phyloP scores from a whole-genome alignment of 2,797 vertebrate species.

The Octomys mimax region DNA sequence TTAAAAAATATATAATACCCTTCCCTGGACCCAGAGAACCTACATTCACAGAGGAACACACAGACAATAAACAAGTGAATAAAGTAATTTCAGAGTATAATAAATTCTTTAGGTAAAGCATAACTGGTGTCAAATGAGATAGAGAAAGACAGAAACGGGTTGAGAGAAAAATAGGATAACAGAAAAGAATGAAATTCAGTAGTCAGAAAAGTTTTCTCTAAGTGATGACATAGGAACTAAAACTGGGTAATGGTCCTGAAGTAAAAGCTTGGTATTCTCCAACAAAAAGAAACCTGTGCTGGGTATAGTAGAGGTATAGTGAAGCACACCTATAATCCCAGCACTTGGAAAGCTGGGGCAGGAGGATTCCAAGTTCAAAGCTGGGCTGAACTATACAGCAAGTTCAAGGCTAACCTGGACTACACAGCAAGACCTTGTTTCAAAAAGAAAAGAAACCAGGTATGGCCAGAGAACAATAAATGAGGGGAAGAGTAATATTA shows the following conservation, averaged over 20 bases:
- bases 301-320: background rate
- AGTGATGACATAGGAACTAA: background rate
- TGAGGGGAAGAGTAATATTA: background rate
- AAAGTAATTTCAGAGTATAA: background rate
- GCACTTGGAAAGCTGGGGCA: background rate
- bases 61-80: background rate
- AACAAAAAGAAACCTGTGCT: background rate
- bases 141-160: background rate
- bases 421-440: background rate
- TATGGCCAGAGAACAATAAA: background rate
- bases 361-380: background rate
- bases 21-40: background rate
- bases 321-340: background rate
- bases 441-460: background rate
- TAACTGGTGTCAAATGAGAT: constrained; percentile 25
- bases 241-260: background rate
- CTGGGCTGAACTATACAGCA: background rate
- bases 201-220: constrained; percentile 2
- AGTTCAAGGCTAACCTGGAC: background rate
- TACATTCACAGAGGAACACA: background rate
- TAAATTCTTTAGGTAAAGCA: constrained; percentile 4
- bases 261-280: background rate
- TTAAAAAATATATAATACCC: too few relatives aligned
- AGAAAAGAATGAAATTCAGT: background rate
- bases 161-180: background rate